Conservation (phyloP, 2,797 vertebrate genomes). For the Pipistrellus kuhlii region DNA sequence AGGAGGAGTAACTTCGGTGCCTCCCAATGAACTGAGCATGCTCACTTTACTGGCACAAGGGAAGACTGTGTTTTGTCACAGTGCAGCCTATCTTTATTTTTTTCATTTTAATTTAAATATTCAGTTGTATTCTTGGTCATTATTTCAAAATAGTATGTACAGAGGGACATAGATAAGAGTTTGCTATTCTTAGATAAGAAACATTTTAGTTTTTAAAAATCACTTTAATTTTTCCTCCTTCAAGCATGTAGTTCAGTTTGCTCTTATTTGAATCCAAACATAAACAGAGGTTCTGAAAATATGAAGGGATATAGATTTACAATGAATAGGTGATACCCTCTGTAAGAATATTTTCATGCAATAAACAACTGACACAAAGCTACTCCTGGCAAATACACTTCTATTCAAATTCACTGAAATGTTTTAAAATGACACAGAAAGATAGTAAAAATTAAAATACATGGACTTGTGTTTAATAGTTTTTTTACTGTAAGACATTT, state of each 20-base stretch:
- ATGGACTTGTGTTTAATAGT: background rate
- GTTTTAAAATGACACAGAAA: constrained; percentile 18
- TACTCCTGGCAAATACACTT: background rate
- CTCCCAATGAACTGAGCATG: constrained; percentile 51
- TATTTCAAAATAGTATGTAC: background rate
- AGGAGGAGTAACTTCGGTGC: constrained; percentile 45
- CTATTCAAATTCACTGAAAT: background rate
- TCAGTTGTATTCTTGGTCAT: background rate
- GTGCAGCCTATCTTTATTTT: background rate
- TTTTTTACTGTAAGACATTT: background rate
- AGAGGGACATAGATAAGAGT: background rate
- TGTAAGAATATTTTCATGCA: background rate
- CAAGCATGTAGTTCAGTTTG: background rate
- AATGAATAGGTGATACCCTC: background rate
- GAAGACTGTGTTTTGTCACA: constrained; percentile 47
- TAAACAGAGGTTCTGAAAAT: background rate
- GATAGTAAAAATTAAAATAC: constrained; percentile 10
- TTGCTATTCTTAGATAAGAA: constrained; percentile 8
- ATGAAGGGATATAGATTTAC: constrained; percentile 43
- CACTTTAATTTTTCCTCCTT: background rate
- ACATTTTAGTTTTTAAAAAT: background rate
- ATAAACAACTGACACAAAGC: constrained; percentile 22
- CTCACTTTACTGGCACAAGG: constrained; percentile 64
- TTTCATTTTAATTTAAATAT: constrained; percentile 49
- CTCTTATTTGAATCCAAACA: constrained; percentile 46